phyloP scores from a whole-genome alignment of 2,888 invertebrate species.

The Dolomedes plantarius region DNA sequence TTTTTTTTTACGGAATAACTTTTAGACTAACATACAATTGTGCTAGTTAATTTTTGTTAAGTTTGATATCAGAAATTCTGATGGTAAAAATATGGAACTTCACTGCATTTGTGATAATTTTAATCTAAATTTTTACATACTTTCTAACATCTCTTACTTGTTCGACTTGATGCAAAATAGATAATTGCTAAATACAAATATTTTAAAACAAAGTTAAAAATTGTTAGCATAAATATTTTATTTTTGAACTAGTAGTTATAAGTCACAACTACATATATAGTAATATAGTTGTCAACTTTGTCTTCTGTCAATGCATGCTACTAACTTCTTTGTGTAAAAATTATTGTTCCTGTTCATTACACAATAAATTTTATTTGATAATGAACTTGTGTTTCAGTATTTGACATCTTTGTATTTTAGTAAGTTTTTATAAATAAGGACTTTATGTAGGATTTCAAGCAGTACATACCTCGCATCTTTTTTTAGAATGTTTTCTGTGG shows the following conservation, averaged over 20 bases:
- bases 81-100: constrained; percentile 8
- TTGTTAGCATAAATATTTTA: constrained; percentile 41
- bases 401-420: too few relatives aligned
- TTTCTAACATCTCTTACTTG: constrained; percentile 31
- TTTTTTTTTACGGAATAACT: too few relatives aligned
- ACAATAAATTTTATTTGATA: too few relatives aligned
- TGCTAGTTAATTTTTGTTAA: not conserved
- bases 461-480: too few relatives aligned
- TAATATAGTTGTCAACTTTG: not conserved
- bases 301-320: too few relatives aligned
- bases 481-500: too few relatives aligned
- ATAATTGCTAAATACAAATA: constrained; percentile 24
- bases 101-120: not conserved
- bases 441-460: too few relatives aligned
- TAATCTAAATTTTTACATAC: constrained; percentile 34
- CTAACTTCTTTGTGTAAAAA: too few relatives aligned
- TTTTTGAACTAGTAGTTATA: constrained; percentile 55
- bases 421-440: too few relatives aligned
- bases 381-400: too few relatives aligned
- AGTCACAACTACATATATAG: constrained; percentile 35
- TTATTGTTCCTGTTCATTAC: too few relatives aligned
- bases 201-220: constrained; percentile 11
- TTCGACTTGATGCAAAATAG: constrained; percentile 42
- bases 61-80: constrained; percentile 13
- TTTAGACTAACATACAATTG: constrained; percentile 32